Conservation (phyloP, 1,140 invertebrate species). For the Penaeus vannamei region DNA sequence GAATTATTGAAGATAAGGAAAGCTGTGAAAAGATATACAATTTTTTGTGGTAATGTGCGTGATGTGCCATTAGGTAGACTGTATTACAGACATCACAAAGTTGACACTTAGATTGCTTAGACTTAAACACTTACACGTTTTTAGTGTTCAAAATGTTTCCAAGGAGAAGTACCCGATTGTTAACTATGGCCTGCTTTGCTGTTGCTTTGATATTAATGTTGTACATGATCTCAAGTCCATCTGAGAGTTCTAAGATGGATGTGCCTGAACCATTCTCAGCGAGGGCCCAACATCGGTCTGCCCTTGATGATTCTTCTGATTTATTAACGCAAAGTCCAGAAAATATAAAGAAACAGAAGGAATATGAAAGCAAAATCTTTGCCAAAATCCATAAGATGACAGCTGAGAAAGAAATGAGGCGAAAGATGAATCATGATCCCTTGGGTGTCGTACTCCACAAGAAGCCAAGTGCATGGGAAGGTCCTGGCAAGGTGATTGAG, state of each 20-base stretch:
- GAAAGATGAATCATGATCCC: conserved; percentile 54
- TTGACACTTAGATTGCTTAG: no score
- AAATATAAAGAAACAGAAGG: conserved; percentile 55
- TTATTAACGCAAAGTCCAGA: conserved; percentile 59
- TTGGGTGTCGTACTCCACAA: conserved; percentile 57
- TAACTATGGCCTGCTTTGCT: background rate
- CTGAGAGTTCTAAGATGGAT: conserved; percentile 4
- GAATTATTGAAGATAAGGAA: no score
- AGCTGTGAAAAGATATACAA: no score
- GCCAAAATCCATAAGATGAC: conserved; percentile 59
- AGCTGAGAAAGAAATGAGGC: conserved; percentile 41
- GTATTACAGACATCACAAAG: no score
- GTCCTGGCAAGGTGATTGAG: conserved; percentile 39
- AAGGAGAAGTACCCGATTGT: conserved; percentile 43
- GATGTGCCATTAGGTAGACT: no score
- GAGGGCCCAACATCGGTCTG: background rate
- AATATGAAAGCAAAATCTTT: conserved; percentile 55
- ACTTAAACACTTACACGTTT: no score
- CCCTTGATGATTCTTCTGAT: background rate
- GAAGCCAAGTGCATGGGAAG: conserved; percentile 44
- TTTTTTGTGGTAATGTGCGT: no score
- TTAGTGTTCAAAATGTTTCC: conserved; percentile 45
- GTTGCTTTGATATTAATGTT: conserved; percentile 22
- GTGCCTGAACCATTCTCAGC: conserved; percentile 1
- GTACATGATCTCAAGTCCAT: conserved; percentile 16